A percentile compares a stretch with the other conserved stretches of the same genome.
phyloP scores from a whole-genome alignment of 2,888 invertebrate species.

The Bimastos eiseni region DNA sequence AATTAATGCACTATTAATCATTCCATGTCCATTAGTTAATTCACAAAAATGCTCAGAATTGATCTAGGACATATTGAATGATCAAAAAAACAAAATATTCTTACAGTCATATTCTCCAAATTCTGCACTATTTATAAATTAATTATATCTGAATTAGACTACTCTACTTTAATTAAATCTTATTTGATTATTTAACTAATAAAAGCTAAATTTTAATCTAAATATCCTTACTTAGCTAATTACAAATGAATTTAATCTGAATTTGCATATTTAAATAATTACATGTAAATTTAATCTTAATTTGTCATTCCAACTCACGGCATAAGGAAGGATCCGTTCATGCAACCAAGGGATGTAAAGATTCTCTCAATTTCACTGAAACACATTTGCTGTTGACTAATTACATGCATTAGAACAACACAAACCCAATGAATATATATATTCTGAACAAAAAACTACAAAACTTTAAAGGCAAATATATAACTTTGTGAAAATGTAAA shows the following conservation, averaged over 20 bases:
- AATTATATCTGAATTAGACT: too few relatives aligned
- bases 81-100: not conserved
- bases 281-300: not conserved
- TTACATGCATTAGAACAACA: not conserved
- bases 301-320: conserved; percentile 46
- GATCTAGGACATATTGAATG: not conserved
- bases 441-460: not conserved
- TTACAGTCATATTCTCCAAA: not conserved
- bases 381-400: not conserved
- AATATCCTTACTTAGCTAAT: too few relatives aligned
- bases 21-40: not conserved
- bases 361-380: conserved; percentile 78
- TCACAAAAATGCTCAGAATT: not conserved
- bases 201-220: too few relatives aligned
- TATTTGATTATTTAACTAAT: too few relatives aligned
- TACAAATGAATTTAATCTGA: not conserved
- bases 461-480: not conserved
- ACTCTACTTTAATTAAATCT: too few relatives aligned
- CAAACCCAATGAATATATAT: not conserved
- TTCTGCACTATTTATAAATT: not conserved
- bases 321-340: conserved; percentile 82
- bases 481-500: not conserved
- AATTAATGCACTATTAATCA: not conserved
- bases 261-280: not conserved
- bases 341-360: conserved; percentile 81